A percentile compares a stretch with the other conserved stretches of the same genome.
phyloP scores from a whole-genome alignment of 2,797 vertebrate species.

The Phylloscopus collybita region DNA sequence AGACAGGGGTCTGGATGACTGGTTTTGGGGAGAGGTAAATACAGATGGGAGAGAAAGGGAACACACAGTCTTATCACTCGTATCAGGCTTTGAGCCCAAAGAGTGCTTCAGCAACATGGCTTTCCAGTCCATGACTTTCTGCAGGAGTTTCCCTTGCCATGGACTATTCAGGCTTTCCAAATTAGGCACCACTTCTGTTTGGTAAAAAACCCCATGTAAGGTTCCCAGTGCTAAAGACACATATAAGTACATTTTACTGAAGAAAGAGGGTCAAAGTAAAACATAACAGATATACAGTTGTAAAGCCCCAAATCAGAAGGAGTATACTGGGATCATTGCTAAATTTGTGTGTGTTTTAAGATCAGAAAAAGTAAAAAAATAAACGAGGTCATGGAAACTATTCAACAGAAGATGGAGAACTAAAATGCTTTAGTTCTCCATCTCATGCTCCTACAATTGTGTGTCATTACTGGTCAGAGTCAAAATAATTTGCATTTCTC shows the following conservation, averaged over 20 bases:
- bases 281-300: neutral
- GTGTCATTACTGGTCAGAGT: neutral
- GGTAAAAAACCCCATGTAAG: neutral
- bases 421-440: neutral
- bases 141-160: neutral
- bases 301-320: neutral
- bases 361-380: neutral
- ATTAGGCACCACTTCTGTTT: neutral
- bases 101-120: fast-evolving
- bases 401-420: neutral
- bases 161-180: neutral
- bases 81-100: neutral
- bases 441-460: neutral
- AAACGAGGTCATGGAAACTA: neutral
- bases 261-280: neutral
- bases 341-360: neutral
- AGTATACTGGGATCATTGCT: neutral
- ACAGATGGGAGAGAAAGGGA: neutral
- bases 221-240: neutral
- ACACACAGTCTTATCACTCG: too few relatives aligned
- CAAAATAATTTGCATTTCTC: neutral
- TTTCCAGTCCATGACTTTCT: neutral
- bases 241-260: neutral
- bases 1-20: neutral
- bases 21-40: neutral